phyloP scores from a whole-genome alignment of 2,797 vertebrate species.

The Prunella strophiata region DNA sequence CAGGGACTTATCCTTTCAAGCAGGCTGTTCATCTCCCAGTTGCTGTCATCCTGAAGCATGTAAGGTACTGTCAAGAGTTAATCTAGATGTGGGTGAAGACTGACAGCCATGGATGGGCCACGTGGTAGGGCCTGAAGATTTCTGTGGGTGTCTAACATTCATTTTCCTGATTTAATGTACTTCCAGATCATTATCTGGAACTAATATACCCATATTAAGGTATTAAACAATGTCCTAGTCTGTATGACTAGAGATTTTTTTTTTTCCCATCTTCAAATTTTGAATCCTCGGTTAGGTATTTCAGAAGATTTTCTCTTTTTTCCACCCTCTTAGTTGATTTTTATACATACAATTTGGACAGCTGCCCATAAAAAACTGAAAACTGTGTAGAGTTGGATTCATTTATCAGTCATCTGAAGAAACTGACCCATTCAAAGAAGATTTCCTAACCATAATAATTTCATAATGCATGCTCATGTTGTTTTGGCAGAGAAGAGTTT shows the following conservation, averaged over 20 bases:
- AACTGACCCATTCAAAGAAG: neutral
- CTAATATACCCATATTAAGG: neutral
- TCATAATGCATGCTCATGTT: neutral
- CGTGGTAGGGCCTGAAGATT: neutral
- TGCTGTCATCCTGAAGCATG: neutral
- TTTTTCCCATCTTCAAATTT: neutral
- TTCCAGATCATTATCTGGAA: neutral
- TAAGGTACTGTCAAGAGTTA: neutral
- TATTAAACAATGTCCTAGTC: neutral
- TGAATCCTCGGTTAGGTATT: neutral
- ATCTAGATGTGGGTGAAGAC: neutral
- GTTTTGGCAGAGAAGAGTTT: neutral
- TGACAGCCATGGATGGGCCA: neutral
- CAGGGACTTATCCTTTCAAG: neutral
- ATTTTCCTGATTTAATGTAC: neutral
- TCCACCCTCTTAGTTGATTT: neutral
- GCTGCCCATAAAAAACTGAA: neutral
- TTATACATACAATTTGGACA: neutral
- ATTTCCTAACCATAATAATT: neutral
- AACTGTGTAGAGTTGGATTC: neutral
- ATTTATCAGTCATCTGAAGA: neutral
- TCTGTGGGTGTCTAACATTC: neutral
- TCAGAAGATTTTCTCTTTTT: neutral
- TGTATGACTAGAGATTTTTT: neutral
- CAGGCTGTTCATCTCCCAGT: neutral